Base-by-base conservation (phyloP, 1,140 invertebrate genomes). In the Latrodectus geometricus region DNA sequence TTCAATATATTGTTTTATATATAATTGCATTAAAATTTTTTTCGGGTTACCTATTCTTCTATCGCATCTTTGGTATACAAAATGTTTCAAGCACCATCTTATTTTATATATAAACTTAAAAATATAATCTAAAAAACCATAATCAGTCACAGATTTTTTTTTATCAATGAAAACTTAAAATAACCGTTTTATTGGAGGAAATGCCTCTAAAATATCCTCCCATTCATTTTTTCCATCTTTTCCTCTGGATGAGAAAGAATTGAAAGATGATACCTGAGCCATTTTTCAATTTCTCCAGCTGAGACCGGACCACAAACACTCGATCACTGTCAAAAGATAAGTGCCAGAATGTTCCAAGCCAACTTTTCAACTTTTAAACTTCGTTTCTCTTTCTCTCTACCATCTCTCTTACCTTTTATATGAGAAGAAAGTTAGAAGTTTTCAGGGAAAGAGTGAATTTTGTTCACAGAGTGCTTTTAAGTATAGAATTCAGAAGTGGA, bases 151-250 rank as follows among this genome's bases (percentile, higher is more conserved):
- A n/a, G 56, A 54, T 76, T 21, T n/a, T 12, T 56, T 76, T 76
- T 84, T 84, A 84, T 84, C 72, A 84, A 76, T 84, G 82, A 84
- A 84, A 76, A 73, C 82, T 84, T 84, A 84, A 84, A 84, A 76
- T 84, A 84, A 84, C 82, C 56, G 76, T 84, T 84, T 84, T 76
- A 84, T 84, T 84, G 82, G 48, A 69, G 73, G 82, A 48, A 84
- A 75, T 73, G 74, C 70, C 56, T 74, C 72, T 74, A 74, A 65
- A 83, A 74, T 74, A 74, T 83, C 69, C 65, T 77, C 56, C 48
- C 56, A 20, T 50, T 56, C 17, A 35, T 49, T 12, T n/a, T 79
- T 52, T 70, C 66, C 35, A 54, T 72, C 68, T 72, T 15, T 52
- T 80, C 50, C 61, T 23, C 52, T 61, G 73, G 72, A 68, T 68